Percentiles rank a stretch among this genome's conserved stretches.
These are phyloP conservation scores for Amphilophus citrinellus DNA, from an alignment of 2,113 vertebrate species.

Conservation along the genomic window DNA sequence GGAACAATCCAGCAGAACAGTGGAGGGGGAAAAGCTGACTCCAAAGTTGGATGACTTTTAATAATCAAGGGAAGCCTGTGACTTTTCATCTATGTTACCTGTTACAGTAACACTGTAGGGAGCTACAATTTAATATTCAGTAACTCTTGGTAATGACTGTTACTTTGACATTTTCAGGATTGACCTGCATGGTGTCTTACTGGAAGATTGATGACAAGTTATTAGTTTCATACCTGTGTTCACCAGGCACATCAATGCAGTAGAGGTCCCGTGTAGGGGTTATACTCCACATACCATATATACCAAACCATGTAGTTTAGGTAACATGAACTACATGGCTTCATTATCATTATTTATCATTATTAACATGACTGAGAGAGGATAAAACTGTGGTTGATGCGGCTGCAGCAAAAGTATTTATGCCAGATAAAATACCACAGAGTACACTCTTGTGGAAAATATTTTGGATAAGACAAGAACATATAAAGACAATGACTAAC, in stretches of 20 bases:
- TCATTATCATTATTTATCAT: no score
- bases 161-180: neutral
- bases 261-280: no score
- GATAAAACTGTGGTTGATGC: neutral
- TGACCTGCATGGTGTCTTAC: neutral
- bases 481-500: neutral
- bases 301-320: neutral
- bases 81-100: neutral
- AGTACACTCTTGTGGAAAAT: neutral
- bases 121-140: neutral
- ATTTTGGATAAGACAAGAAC: neutral
- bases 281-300: neutral
- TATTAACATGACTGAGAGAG: neutral
- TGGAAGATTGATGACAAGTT: neutral
- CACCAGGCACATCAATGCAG: neutral
- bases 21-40: no score
- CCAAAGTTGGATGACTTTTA: neutral
- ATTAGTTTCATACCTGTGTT: neutral
- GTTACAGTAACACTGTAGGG: neutral
- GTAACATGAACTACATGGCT: no score
- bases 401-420: neutral
- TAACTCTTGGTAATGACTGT: neutral
- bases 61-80: neutral
- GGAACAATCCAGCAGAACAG: no score
- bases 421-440: no score